These are phyloP conservation scores for Scophthalmus maximus DNA, from an alignment of 2,113 vertebrate genomes.

Conservation along the genomic window DNA sequence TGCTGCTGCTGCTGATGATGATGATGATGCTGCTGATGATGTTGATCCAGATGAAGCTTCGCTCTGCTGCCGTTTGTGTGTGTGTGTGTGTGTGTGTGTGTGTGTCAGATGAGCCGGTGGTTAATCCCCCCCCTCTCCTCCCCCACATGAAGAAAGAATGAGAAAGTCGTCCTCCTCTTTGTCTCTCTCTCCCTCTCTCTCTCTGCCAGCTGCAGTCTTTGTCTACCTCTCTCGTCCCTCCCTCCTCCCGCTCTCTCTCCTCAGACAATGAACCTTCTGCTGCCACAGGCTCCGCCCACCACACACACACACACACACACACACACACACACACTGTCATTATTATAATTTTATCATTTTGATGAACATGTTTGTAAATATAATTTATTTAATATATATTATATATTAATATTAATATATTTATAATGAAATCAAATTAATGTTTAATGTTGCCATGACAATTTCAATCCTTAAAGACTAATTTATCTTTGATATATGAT, in stretches of 20 bases:
- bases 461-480: no score
- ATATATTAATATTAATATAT: no score
- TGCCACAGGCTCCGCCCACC: conserved; percentile 63
- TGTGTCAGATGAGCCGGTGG: conserved; percentile 68
- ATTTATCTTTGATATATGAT: no score
- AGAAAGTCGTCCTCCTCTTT: conserved; percentile 60
- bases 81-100: conserved; percentile 48
- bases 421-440: no score
- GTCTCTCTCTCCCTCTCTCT: conserved; percentile 55
- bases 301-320: conserved; percentile 16
- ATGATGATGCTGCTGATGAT: conserved; percentile 14
- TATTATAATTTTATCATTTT: no score
- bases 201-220: conserved; percentile 57
- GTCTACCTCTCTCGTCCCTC: conserved; percentile 56
- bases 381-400: no score
- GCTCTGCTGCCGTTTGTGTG: conserved; percentile 14
- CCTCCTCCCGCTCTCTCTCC: conserved; percentile 31
- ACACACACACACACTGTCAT: background rate
- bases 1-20: background rate
- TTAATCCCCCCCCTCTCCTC: conserved; percentile 75
- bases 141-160: conserved; percentile 72
- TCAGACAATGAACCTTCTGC: conserved; percentile 76
- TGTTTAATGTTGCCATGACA: no score
- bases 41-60: conserved; percentile 43
- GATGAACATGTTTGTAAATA: no score